Percentiles rank a stretch among this genome's conserved stretches.
phyloP scores from a whole-genome alignment of 2,113 vertebrate genomes.

The Pterocles gutturalis region DNA sequence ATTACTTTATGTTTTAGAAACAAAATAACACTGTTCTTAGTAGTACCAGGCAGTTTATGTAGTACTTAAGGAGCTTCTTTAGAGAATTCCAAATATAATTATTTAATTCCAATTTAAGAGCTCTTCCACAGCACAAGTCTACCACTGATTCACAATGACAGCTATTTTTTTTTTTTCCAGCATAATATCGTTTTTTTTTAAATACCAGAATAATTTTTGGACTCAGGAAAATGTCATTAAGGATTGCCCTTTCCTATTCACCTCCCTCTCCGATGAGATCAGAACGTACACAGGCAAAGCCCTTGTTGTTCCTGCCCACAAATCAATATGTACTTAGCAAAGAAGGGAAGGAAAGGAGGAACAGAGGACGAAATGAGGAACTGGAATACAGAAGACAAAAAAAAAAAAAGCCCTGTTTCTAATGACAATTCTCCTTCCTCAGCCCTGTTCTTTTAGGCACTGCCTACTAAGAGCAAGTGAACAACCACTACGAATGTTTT shows the following conservation, averaged over 20 bases:
- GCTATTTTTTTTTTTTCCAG: background rate
- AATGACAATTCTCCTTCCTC: background rate
- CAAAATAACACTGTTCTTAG: background rate
- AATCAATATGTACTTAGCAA: conserved; percentile 7
- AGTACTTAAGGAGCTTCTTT: background rate
- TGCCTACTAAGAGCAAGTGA: background rate
- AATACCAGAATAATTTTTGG: background rate
- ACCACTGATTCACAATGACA: background rate
- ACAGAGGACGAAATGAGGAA: background rate
- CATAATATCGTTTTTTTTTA: background rate
- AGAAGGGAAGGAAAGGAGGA: background rate
- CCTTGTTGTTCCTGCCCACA: background rate
- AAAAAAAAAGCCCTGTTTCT: rapidly evolving
- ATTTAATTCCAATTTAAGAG: background rate
- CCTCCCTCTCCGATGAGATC: background rate
- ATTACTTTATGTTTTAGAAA: background rate
- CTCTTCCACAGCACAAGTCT: background rate
- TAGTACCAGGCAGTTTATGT: background rate
- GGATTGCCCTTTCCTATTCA: background rate
- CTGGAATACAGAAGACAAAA: background rate
- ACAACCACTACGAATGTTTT: too few species aligned
- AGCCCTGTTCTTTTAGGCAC: background rate
- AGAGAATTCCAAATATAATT: background rate
- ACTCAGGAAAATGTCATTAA: background rate
- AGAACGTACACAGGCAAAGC: background rate